Base-by-base conservation (phyloP, 2,113 vertebrate species). In the Sula dactylatra region DNA sequence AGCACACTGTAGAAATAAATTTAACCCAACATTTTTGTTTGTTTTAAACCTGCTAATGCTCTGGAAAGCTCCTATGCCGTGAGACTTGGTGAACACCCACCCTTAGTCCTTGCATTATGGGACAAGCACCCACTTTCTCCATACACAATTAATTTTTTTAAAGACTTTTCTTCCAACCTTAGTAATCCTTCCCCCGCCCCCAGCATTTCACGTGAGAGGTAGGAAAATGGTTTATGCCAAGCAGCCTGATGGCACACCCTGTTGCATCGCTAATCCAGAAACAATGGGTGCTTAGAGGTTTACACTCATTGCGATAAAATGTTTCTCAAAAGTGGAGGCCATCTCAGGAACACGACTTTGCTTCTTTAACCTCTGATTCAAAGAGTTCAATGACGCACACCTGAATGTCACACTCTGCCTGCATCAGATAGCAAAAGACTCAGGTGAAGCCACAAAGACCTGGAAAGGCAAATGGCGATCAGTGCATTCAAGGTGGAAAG, bases 251-350 rank as follows among this genome's bases (percentile, higher is more conserved):
- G 84, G 61, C 85, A 55, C 66, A 88, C 69, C 92, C 52, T 83
- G 52, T 67, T 97, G 88, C 72, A 93, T 77, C 62, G 89, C 88
- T 90, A 78, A 91, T 69, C 91, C 91, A 93, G 88, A 94, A 95
- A 86, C 69, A 94, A 3, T 0, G 31, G 2, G 0, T 16, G 17
- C 38, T 95, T 97, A 44, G 21, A 27, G 56, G 83, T 61, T 90
- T 66, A 64, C 20, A 47, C 65, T 20, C 54, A 29, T 16, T 17
- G n/a, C 3, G 3, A 77, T n/a, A 81, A 92, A 73, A 62, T 3
- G n/a, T 78, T 85, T 92, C 42, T 88, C 86, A 90, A 82, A 94
- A 95, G 92, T 1, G 45, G 58, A 69, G 59, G 65, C 84, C 67
- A 69, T 19, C 77, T 94, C 45, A 67, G 73, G 95, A 96, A 70